Evolutionary conservation across 2,888 invertebrate species (phyloP).

Genomic region (Mellilla xanthometata): DNA sequence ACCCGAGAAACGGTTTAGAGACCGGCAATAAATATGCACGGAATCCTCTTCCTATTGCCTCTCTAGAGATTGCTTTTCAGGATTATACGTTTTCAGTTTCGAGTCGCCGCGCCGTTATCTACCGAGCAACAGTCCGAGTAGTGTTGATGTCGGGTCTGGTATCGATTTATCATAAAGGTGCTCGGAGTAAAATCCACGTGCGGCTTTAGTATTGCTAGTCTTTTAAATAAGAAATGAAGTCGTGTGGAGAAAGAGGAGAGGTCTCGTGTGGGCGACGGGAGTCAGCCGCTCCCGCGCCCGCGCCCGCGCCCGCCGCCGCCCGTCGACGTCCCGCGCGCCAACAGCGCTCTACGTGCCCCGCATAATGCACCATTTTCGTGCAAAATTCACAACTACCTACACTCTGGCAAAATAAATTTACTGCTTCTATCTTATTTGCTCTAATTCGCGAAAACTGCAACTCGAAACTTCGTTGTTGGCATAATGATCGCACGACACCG

Average conservation of each 20-base stretch:
- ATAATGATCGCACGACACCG: constrained; percentile 49
- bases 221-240: constrained; percentile 74
- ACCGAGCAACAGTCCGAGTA: constrained; percentile 11
- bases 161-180: constrained; percentile 53
- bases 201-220: constrained; percentile 55
- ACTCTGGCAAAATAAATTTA: constrained; percentile 75
- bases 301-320: constrained; percentile 39
- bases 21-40: constrained; percentile 75
- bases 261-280: constrained; percentile 33
- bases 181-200: constrained; percentile 56
- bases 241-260: constrained; percentile 48
- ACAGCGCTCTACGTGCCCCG: constrained; percentile 76
- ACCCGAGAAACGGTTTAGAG: constrained; percentile 77
- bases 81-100: constrained; percentile 64
- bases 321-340: constrained; percentile 57
- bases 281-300: constrained; percentile 41
- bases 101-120: constrained; percentile 26
- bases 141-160: constrained; percentile 20
- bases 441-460: constrained; percentile 70
- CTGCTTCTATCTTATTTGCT: constrained; percentile 76
- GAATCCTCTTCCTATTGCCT: constrained; percentile 74
- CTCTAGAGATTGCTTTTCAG: constrained; percentile 72
- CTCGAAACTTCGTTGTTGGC: constrained; percentile 47
- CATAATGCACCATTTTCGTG: constrained; percentile 74
- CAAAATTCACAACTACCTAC: constrained; percentile 77